Evolutionary conservation across 2,113 vertebrate genomes (phyloP), one percentile per base, ranked within the genome.

Genomic region (Grammomys surdaster): DNA sequence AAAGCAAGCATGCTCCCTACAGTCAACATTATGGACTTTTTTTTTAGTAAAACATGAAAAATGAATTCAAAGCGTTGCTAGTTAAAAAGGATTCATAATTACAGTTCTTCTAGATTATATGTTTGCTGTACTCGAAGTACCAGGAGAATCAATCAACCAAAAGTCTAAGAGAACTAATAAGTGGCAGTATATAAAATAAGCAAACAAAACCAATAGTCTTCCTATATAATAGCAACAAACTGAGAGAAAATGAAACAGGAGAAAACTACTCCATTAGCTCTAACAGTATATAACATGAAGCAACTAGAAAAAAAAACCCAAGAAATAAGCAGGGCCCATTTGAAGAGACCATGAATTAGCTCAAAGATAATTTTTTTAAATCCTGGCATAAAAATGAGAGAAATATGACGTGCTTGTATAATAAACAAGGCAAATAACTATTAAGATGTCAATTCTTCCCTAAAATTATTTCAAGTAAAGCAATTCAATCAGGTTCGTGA

Each of bases 31-130:
- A 89, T 26, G 8, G 46, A 89, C 11, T 48, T 48, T 26, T 60
- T 88, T 94, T 96, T 88, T 78, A 95, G 40, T 88, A 91, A 95
- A 91, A 87, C 33, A 82, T 60, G 28, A 95, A 91, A 97, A 96
- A 82, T 80, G 7, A 95, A 87, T 91, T 96, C 84, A 72, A 89
- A 91, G n/a, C 33, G 40, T 81, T 95, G 76, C 60, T 91, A 93
- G 88, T 82, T 86, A 65, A 9, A 95, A 93, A 89, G 80, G 43
- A 89, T 89, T 82, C 36, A 88, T 65, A 96, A 94, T 94, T 90
- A 92, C 19, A 92, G 70, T 93, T 95, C 75, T 92, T 77, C 63
- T 4, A 90, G 85, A 90, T 93, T 89, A 86, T 46, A 65, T 94
- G 51, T 85, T 92, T 96, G 3, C 75, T 67, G 36, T 78, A 65